Evolutionary conservation across 2,888 invertebrate species (phyloP).

Genomic region (Pogonocherus hispidulus): DNA sequence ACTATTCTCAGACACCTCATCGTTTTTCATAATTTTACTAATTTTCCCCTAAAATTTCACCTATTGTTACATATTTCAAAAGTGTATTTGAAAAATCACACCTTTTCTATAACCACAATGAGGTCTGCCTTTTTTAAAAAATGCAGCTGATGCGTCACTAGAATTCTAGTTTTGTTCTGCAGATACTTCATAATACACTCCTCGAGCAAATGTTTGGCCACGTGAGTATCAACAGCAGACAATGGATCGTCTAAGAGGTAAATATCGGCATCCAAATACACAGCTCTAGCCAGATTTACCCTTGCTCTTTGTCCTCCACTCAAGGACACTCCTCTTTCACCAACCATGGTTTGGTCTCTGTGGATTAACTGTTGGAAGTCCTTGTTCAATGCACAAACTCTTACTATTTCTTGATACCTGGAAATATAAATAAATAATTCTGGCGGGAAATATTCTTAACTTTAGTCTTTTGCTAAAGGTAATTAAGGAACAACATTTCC

Average conservation of each 20-base stretch:
- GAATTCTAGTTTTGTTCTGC: constrained; percentile 77
- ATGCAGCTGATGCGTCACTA: constrained; percentile 91
- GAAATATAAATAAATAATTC: constrained; percentile 46
- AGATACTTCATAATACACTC: constrained; percentile 76
- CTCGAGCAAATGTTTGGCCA: constrained; percentile 81
- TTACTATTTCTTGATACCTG: constrained; percentile 68
- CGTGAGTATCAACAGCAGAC: constrained; percentile 84
- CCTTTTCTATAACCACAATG: constrained; percentile 78
- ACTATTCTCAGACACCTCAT: background rate
- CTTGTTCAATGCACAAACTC: constrained; percentile 75
- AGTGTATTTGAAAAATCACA: constrained; percentile 15
- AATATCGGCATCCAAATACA: constrained; percentile 82
- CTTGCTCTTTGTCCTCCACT: constrained; percentile 88
- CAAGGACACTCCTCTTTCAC: constrained; percentile 82
- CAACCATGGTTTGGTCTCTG: constrained; percentile 82
- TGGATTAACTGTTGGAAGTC: constrained; percentile 81
- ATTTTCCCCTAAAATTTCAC: background rate
- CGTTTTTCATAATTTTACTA: background rate
- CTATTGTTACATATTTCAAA: background rate
- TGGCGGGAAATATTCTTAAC: too few relatives aligned
- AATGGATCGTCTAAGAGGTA: constrained; percentile 86
- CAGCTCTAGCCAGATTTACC: constrained; percentile 81
- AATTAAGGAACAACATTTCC: too few relatives aligned
- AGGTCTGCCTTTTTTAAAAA: constrained; percentile 78
- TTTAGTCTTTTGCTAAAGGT: too few relatives aligned